Base-by-base conservation (phyloP, 2,113 vertebrate species). In the Dipodomys merriami region DNA sequence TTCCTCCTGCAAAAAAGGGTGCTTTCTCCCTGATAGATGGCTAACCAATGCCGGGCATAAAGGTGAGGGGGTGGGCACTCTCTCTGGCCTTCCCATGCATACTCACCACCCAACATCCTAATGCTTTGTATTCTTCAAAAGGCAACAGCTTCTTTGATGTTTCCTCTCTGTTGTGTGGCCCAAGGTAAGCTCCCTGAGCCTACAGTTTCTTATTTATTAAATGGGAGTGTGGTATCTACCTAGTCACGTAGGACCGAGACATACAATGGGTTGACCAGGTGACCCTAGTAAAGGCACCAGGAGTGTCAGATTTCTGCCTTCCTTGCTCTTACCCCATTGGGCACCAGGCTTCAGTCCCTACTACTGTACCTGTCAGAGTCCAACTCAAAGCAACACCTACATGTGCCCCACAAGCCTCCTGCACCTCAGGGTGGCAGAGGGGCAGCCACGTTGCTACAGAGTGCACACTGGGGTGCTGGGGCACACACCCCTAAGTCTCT, bases 1-100 rank as follows among this genome's bases (percentile, higher is more conserved):
- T 65, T 80, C 71, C 91, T 92, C 13, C 0, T 69, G 64, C 78
- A 93, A 91, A 69, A 60, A 20, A 5, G 87, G 73, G 87, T 96
- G 72, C 80, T 81, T 90, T 91, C 93, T 90, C 85, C 23, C 96
- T 93, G 77, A 74, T 78, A 46, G 88, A 65, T 85, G 35, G 33
- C 89, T 88, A 90, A 44, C 84, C 78, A 9, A 57, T 83, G 93
- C 67, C 85, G 94, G 95, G 92, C 92, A 3, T 16, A 6, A 9
- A 35, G n/a, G 15, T 5, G 2, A 23, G 2, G 10, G 7, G 7
- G 8, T 33, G 18, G 25, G 19, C n/a, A 1, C 16, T 78, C 29
- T 25, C 49, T 71, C 57, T 46, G 72, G n/a, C 22, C 30, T 2
- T 65, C n/a, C 69, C 33, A 65, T 25, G 1, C 33, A 0, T 35